Conservation (phyloP, 2,797 vertebrate species). For the Brachyalestes nurse region DNA sequence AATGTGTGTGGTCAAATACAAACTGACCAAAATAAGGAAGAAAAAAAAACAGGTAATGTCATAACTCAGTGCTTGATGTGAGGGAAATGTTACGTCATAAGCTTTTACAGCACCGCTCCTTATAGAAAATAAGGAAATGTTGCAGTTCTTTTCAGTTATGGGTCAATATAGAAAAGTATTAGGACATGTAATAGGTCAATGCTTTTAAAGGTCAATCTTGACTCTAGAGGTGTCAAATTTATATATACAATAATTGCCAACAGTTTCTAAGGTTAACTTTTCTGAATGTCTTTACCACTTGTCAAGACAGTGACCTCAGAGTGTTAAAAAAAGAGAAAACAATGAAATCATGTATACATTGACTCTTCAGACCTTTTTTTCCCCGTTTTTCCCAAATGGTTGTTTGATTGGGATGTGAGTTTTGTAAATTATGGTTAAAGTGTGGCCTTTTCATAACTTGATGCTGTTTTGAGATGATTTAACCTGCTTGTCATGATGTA, state of each 20-base stretch:
- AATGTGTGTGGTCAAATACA: neutral
- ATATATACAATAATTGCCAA: slow-evolving; percentile 43
- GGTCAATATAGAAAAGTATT: slow-evolving; percentile 21
- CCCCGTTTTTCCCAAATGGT: neutral
- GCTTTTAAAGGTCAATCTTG: slow-evolving; percentile 23
- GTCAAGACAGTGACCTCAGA: neutral
- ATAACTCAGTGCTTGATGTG: neutral
- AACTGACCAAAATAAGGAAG: neutral
- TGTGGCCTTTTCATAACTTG: slow-evolving; percentile 11
- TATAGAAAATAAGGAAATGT: neutral
- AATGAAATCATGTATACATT: slow-evolving; percentile 9
- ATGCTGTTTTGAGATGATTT: slow-evolving; percentile 21
- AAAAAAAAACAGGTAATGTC: too few species aligned
- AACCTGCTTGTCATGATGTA: slow-evolving; percentile 7
- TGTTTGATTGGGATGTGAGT: slow-evolving; percentile 16
- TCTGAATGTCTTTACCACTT: neutral
- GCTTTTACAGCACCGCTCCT: neutral
- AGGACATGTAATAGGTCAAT: slow-evolving; percentile 8
- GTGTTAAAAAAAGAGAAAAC: neutral
- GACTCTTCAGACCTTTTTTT: neutral
- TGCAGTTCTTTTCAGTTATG: neutral
- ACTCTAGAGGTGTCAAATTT: slow-evolving; percentile 28
- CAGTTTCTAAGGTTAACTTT: neutral
- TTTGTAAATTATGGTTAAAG: slow-evolving; percentile 27
- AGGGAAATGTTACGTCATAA: neutral